Base-by-base conservation (phyloP, 92 coral and sea anemone species). In the Blastomussa wellsi region DNA sequence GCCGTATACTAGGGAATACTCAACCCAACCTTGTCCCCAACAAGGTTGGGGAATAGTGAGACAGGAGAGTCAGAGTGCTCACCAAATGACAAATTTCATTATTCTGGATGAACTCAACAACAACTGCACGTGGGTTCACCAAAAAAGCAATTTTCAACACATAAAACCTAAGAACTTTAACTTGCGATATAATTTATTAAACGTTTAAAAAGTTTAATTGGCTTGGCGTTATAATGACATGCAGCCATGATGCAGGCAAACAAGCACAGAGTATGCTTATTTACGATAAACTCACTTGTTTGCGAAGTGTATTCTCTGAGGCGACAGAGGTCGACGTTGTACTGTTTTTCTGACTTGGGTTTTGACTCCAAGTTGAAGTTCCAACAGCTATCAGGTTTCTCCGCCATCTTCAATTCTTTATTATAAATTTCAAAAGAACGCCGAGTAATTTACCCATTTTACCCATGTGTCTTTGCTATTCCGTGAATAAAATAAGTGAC, bases 301-400 rank as follows among this genome's bases (percentile, higher is more conserved):
- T 74, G 59, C 2, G 79, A 44, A 17, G 37, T 28, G 73, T 55
- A 71, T 71, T 64, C 81, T n/a, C 82, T 59, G 44, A 91, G 89
- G 20, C 94, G 94, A 78, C 94, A 91, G 29, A 62, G 88, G 14
- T 88, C 94, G 19, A 91, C 80, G 32, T 80, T 88, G 69, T 78
- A 55, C 64, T 19, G 31, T 74, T 83, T 83, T 62, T 55, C 64
- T 55, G 79, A 13, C 60, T 72, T 83, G 20, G 72, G 73, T 57
- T 73, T 83, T 6, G 41, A 57, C 72, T 28, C 69, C 44, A 83
- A 60, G 24, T 83, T 60, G 33, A 83, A 83, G n/a, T 19, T 24
- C 86, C 86, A 83, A 33, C 47, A 36, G 75, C 17, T 36, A 70
- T 70, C 47, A 26, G 62, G 62, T 49, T 74, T 74, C 57, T 28